Evolutionary conservation across 37 sponge, comb jelly and placozoan genomes (phyloP).

Genomic region (Eunapius fragilis): DNA sequence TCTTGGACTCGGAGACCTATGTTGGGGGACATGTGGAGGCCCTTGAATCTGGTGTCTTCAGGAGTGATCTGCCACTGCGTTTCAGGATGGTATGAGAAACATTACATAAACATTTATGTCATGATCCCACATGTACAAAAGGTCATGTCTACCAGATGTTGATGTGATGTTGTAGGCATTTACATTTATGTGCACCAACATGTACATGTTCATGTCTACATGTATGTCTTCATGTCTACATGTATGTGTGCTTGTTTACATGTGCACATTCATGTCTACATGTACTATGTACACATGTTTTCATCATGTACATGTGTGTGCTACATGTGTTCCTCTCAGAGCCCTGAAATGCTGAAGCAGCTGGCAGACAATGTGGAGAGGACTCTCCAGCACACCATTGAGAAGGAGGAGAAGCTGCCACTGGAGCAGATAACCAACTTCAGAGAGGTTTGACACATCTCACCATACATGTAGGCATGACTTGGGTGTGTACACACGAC

Average conservation of each 20-base stretch:
- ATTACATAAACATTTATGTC: too few species aligned
- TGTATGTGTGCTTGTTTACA: too few species aligned
- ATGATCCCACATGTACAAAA: too few species aligned
- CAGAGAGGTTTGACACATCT: conserved; percentile 52
- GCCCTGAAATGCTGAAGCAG: conserved; percentile 74
- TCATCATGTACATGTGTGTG: background rate
- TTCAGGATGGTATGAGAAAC: conserved; percentile 92
- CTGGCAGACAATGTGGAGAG: conserved; percentile 81
- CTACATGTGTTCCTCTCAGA: conserved; percentile 17
- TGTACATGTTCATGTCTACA: background rate
- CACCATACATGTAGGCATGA: too few species aligned
- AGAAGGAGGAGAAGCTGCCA: conserved; percentile 92
- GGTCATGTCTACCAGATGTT: too few species aligned
- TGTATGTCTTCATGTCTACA: too few species aligned
- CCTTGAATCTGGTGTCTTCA: conserved; percentile 96
- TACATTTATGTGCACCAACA: too few species aligned
- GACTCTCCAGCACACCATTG: conserved; percentile 86
- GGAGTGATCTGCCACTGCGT: conserved; percentile 88
- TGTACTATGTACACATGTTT: conserved; percentile 1
- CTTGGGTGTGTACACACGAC: too few species aligned
- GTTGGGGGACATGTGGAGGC: conserved; percentile 99
- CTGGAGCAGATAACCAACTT: conserved; percentile 89
- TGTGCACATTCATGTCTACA: background rate
- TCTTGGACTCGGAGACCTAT: conserved; percentile 96
- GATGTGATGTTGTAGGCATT: too few species aligned